phyloP scores from a whole-genome alignment of 2,113 vertebrate species.

The Lepus americanus region DNA sequence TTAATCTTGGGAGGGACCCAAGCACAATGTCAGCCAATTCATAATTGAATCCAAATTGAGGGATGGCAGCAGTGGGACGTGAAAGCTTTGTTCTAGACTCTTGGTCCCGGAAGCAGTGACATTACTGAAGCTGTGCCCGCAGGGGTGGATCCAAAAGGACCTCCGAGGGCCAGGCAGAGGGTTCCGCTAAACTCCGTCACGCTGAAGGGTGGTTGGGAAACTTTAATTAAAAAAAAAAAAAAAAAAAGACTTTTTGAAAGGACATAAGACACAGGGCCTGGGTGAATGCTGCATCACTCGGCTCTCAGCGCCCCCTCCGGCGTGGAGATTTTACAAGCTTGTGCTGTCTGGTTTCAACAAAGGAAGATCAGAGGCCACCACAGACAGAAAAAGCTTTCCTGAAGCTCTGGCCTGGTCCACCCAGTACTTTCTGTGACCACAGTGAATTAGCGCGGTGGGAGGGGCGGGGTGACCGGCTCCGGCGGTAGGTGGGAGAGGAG shows the following conservation, averaged over 20 bases:
- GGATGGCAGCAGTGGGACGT: background rate
- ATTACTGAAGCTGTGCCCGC: background rate
- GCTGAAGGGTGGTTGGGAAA: background rate
- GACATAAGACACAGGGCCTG: background rate
- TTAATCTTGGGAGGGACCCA: constrained; percentile 67
- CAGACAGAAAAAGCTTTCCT: accelerated
- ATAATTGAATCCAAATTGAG: constrained; percentile 52
- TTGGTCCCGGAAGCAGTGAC: background rate
- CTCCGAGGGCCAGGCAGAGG: background rate
- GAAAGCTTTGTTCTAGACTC: background rate
- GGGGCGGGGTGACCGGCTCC: accelerated
- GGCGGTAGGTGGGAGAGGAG: background rate
- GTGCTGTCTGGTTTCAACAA: background rate
- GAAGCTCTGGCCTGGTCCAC: background rate
- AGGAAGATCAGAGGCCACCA: background rate
- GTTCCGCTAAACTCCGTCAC: background rate
- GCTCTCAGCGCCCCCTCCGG: no score
- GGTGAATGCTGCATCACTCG: accelerated
- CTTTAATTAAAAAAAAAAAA: background rate
- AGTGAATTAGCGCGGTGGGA: background rate
- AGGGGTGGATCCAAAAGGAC: background rate
- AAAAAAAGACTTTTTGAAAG: background rate
- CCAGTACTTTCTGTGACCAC: background rate
- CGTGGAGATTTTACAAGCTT: background rate
- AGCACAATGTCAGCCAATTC: constrained; percentile 44